Percentiles rank a stretch among this genome's conserved stretches.
Evolutionary conservation across 64 coral and sea anemone species (phyloP).

Genomic region (Catalaphyllia jardinei): DNA sequence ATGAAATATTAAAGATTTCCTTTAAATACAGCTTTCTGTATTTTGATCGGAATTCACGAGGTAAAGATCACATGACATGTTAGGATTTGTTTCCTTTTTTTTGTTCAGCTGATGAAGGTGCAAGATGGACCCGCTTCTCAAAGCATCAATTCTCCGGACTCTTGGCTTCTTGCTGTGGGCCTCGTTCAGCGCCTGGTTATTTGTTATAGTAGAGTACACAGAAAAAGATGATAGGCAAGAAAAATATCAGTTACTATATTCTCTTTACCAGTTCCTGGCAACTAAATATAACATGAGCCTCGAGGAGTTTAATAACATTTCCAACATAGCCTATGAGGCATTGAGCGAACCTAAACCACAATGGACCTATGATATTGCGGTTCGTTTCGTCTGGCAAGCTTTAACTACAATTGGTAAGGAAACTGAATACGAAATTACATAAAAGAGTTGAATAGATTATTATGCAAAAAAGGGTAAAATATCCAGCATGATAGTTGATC

Average conservation of each 20-base stretch:
- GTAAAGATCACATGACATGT: neutral
- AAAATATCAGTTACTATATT: slow-evolving; percentile 25
- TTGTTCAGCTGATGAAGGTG: neutral
- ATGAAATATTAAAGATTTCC: too few species aligned
- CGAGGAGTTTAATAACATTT: slow-evolving; percentile 44
- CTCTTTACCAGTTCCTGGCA: slow-evolving; percentile 48
- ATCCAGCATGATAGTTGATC: too few species aligned
- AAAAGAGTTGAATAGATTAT: too few species aligned
- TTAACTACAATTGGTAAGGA: slow-evolving; percentile 65
- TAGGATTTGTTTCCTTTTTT: neutral
- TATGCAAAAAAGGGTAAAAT: too few species aligned
- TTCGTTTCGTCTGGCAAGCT: slow-evolving; percentile 48
- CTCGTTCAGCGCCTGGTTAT: slow-evolving; percentile 39
- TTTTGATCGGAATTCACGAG: too few species aligned
- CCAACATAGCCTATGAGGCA: slow-evolving; percentile 24
- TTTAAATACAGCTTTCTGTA: too few species aligned
- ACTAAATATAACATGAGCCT: slow-evolving; percentile 71
- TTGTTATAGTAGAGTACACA: slow-evolving; percentile 42
- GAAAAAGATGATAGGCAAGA: neutral
- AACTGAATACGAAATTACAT: neutral
- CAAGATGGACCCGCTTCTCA: slow-evolving; percentile 27
- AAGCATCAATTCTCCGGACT: slow-evolving; percentile 15
- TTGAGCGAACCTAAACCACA: slow-evolving; percentile 15
- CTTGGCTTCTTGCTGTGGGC: slow-evolving; percentile 22
- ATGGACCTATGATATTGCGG: slow-evolving; percentile 21